Evolutionary conservation across 2,888 invertebrate genomes (phyloP), one percentile per base, ranked within the genome.

Genomic region (Cremastinae sp.): DNA sequence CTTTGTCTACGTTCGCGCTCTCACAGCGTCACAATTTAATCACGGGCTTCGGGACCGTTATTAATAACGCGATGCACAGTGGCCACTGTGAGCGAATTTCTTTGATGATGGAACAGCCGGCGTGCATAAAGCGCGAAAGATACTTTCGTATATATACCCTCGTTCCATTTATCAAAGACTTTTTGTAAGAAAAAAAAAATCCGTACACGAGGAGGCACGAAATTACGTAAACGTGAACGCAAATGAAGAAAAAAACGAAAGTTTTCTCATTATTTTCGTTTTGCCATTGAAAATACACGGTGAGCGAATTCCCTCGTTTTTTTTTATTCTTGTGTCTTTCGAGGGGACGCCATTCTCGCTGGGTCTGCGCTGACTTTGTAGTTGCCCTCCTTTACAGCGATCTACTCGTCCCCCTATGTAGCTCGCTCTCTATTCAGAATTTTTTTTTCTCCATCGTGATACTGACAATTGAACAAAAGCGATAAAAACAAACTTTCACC

Each of bases 381-480:
- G 34, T 62, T 49, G 22, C 36, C 47, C 47, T 62, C 61, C 41
- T 49, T 49, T 49, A 64, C 49, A 64, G 49, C 51, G 18, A 51
- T 64, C 38, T 51, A 51, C 49, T 38, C 20, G 12, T 51, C 36
- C 36, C 38, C n/a, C 47, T 64, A 36, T 20, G n/a, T 28, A 49
- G 8, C 34, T 20, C n/a, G 22, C 62, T n/a, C 62, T n/a, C 2
- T 38, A 12, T 38, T 64, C 20, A 51, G 41, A 41, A 64, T 43
- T 49, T 22, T 49, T 10, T 20, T 10, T 22, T 59, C 20, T 14
- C 28, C 14, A 9, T 9, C 12, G 10, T 22, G 20, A 14, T 12
- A 22, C 14, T 16, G 43, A 43, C 59, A 45, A 59, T 59, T 43
- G 45, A 43, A 58, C 20, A 22, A 22, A 12, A 14, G 10, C n/a